Base-by-base conservation (phyloP, 2,113 vertebrate species). In the Thryonomys swinderianus region DNA sequence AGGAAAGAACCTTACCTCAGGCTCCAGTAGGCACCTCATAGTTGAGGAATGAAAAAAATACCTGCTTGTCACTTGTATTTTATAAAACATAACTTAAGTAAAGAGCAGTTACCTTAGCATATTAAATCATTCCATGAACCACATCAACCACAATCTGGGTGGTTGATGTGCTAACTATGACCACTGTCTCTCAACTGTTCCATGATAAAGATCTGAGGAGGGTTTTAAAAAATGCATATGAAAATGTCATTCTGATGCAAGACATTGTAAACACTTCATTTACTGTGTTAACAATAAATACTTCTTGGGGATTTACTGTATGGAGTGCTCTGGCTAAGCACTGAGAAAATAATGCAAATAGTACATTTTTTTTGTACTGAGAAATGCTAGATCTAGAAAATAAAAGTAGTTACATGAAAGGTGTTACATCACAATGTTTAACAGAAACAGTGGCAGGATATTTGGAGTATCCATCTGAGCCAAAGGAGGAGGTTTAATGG, bases 231-330 rank as follows among this genome's bases (percentile, higher is more conserved):
- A 40, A 55, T 34, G 13, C 53, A 25, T n/a, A 59, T 57, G 9
- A 51, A 93, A 73, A 20, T 78, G 20, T 45, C 69, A 14, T 53
- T 88, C 40, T 76, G 48, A 51, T 45, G 23, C 59, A 71, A 51
- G 32, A 12, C 21, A 64, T 62, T 89, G 18, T 30, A 17, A 76
- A 61, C 30, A 11, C 45, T 45, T 85, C 8, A 17, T 89, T 92
- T 85, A 76, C 32, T 92, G 21, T 83, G 66, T 82, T 85, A 32
- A n/a, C 66, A 78, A 45, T 23, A 83, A 69, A 94, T 78, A 59
- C 51, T 76, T 81, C 40, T 12, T 82, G 30, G 78, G 23, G 55
- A 61, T 21, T 62, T 66, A 85, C 23, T 96, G 14, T 85, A 17
- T 78, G 59, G 5, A 81, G 30, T 69, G 27, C 20, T 3, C 55